Conservation (phyloP, 2,797 vertebrate species). For the Eleutherodactylus coqui region DNA sequence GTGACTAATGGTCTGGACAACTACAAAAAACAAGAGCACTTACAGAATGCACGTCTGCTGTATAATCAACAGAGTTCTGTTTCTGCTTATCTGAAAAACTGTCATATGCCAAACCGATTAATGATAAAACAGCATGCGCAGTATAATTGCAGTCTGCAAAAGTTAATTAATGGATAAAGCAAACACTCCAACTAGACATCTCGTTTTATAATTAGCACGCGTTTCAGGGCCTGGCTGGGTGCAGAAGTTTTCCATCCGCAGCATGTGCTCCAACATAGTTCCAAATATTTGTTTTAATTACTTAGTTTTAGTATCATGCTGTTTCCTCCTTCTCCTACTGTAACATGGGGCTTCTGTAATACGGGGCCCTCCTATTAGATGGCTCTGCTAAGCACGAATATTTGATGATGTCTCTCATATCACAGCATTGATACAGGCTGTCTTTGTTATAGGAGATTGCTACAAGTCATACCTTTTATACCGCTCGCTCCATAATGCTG, state of each 20-base stretch:
- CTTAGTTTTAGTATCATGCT: no score
- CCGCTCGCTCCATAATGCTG: no score
- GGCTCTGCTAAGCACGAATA: no score
- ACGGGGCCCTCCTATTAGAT: no score
- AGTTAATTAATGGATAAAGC: background rate
- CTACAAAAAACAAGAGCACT: background rate
- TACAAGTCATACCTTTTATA: no score
- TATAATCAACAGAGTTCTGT: background rate
- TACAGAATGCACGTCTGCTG: background rate
- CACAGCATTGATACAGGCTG: no score
- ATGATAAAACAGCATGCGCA: background rate
- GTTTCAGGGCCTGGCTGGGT: background rate
- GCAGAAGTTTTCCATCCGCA: no score
- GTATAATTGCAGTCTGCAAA: background rate
- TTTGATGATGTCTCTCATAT: no score
- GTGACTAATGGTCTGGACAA: background rate
- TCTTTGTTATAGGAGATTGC: no score
- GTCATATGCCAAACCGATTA: background rate
- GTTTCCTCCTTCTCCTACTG: no score
- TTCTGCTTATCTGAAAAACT: constrained; percentile 20
- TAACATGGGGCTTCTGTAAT: no score
- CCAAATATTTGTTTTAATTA: no score
- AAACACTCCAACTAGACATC: background rate
- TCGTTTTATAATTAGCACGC: background rate
- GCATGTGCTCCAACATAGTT: background rate